Base-by-base conservation (phyloP, 2,888 invertebrate species). In the Andrena bicolor region DNA sequence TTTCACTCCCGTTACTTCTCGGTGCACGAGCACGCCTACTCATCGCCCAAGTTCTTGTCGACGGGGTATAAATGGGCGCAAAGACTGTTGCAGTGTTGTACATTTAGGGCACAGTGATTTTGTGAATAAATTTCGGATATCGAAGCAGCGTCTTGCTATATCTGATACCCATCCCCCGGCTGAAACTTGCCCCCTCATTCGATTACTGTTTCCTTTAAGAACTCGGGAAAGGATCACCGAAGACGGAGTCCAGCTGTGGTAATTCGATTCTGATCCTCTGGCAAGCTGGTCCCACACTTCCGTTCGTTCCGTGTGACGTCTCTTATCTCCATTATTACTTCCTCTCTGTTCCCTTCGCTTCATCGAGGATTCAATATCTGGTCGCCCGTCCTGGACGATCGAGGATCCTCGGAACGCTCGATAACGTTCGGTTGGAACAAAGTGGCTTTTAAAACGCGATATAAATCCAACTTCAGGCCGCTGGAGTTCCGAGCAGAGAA, bases 41-140 rank as follows among this genome's bases (percentile, higher is more conserved):
- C 23, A 49, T 63, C n/a, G 53, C 23, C 32, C 53, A 53, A 23
- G 64, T 65, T 49, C 49, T 66, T 13, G 7, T 41, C 28, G 23
- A 26, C 48, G 32, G 32, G 64, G 10, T 23, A 49, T 10, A 65
- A 26, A 26, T n/a, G 41, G 41, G 49, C 41, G 48, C 26, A 48
- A 41, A 56, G 56, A 71, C 48, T 70, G 53, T 41, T 7, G 28
- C 20, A 16, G 7, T 13, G 7, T 13, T 73, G 68, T 58, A 76
- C 26, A 23, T 60, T 60, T 48, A 32, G 13, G 23, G 48, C 23
- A 13, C 65, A 75, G 30, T 30, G 66, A 71, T 80, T 80, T 80
- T 71, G 32, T 75, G 56, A 82, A 80, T 75, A 82, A 82, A 80
- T 66, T 51, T 53, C 56, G 32, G 28, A 48, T 7, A n/a, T 26